These are phyloP conservation scores for Conger conger DNA, from an alignment of 2,113 vertebrate species.

Conservation along the genomic window DNA sequence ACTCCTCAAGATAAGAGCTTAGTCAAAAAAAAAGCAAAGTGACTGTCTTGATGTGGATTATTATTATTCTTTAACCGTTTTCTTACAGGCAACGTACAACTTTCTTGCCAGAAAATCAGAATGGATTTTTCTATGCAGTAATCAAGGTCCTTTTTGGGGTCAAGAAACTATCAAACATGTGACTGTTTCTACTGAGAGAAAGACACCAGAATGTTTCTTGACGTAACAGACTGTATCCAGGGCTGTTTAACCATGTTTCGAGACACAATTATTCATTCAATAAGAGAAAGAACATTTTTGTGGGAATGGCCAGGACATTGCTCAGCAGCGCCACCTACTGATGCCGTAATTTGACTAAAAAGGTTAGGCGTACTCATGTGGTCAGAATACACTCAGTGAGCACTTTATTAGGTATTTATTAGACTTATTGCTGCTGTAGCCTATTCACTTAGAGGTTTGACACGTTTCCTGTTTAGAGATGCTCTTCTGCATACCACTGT, in stretches of 20 bases:
- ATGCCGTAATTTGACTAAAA: not conserved
- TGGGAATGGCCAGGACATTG: not conserved
- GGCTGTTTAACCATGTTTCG: not conserved
- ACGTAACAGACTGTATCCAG: not conserved
- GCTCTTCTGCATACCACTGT: no score
- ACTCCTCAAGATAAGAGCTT: slow-evolving; percentile 1
- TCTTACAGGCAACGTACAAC: not conserved
- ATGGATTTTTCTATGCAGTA: not conserved
- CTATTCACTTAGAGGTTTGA: no score
- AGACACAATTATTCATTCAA: not conserved
- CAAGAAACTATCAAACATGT: not conserved
- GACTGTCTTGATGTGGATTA: not conserved
- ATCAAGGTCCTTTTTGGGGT: not conserved
- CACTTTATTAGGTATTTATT: no score
- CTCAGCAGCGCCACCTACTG: not conserved
- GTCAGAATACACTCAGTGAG: no score
- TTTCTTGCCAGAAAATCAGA: not conserved
- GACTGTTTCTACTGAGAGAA: not conserved
- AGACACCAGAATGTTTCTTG: not conserved
- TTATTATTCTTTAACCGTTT: not conserved
- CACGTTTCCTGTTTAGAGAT: no score
- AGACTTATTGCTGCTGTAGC: no score
- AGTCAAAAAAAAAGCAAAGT: not conserved
- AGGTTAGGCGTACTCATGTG: no score
- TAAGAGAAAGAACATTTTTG: not conserved